A percentile compares a stretch with the other conserved stretches of the same genome.
phyloP scores from a whole-genome alignment of 1,140 invertebrate genomes.

The Panagrolaimus sp. region DNA sequence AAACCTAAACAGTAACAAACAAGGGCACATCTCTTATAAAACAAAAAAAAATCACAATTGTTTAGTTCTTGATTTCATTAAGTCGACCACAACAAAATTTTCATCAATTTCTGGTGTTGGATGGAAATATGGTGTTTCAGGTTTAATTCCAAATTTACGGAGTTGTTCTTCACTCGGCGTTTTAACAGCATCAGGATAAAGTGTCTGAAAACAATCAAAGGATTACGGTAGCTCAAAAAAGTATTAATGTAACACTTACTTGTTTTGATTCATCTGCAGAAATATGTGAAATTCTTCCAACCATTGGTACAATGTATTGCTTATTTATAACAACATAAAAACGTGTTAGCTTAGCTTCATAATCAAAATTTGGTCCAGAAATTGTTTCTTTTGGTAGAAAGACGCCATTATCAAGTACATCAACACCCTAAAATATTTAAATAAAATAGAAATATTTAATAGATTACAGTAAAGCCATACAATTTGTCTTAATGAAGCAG shows the following conservation, averaged over 20 bases:
- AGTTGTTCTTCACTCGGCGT: slow-evolving; percentile 26
- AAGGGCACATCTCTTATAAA: too few species aligned
- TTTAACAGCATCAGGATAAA: slow-evolving; percentile 28
- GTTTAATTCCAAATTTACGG: slow-evolving; percentile 26
- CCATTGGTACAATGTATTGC: slow-evolving; percentile 53
- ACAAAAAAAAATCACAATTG: slow-evolving; percentile 4
- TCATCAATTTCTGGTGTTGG: neutral
- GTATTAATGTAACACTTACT: slow-evolving; percentile 9
- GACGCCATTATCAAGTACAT: slow-evolving; percentile 32
- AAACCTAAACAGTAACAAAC: too few species aligned
- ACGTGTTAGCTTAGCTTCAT: slow-evolving; percentile 49
- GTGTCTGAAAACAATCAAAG: slow-evolving; percentile 15
- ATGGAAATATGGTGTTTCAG: slow-evolving; percentile 27
- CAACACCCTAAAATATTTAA: slow-evolving; percentile 37
- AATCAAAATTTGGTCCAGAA: slow-evolving; percentile 49
- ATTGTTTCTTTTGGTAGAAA: slow-evolving; percentile 30
- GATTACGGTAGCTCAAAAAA: too few species aligned
- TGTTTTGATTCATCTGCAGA: slow-evolving; percentile 47
- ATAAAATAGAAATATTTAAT: slow-evolving; percentile 14
- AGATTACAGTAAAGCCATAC: slow-evolving; percentile 23
- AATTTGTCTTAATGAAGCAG: slow-evolving; percentile 31
- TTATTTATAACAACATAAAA: slow-evolving; percentile 50
- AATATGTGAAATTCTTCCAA: slow-evolving; percentile 50
- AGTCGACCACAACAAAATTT: slow-evolving; percentile 2
- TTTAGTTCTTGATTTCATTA: neutral